Percentiles rank a stretch among this genome's conserved stretches.
Evolutionary conservation across 2,888 invertebrate genomes (phyloP).

Genomic region (Encarsia formosa): DNA sequence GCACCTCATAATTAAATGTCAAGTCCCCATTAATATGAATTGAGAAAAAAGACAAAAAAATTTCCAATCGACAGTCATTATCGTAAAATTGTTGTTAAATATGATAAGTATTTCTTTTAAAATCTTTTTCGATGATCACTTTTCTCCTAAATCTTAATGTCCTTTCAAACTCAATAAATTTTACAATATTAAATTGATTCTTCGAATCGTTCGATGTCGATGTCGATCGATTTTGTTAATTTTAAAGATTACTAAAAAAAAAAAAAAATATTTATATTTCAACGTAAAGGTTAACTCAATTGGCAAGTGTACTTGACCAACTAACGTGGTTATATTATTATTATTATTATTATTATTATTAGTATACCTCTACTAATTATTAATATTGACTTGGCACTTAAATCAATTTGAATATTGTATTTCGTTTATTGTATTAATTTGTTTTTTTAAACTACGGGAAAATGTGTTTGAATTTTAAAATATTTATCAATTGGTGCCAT

Average conservation of each 20-base stretch:
- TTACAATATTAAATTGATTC: constrained; percentile 14
- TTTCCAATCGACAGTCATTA: constrained; percentile 25
- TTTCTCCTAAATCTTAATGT: constrained; percentile 24
- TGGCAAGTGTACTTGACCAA: constrained; percentile 27
- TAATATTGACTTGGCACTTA: constrained; percentile 15
- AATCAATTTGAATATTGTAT: no score
- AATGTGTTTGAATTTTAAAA: no score
- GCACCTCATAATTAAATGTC: constrained; percentile 17
- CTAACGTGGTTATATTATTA: constrained; percentile 15
- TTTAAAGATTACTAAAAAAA: constrained; percentile 13
- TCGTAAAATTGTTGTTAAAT: constrained; percentile 25
- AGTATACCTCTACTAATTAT: no score
- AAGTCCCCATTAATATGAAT: constrained; percentile 19
- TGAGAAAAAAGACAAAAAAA: constrained; percentile 17
- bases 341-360: neutral
- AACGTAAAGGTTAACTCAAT: constrained; percentile 17
- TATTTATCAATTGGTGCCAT: no score
- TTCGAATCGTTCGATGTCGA: constrained; percentile 14
- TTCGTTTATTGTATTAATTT: no score
- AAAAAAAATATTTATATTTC: constrained; percentile 9
- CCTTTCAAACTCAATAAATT: constrained; percentile 20
- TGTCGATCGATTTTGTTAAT: constrained; percentile 19
- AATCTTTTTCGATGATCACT: constrained; percentile 25
- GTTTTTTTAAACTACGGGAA: no score
- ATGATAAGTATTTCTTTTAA: constrained; percentile 25